Evolutionary conservation across 2,888 invertebrate genomes (phyloP).

Genomic region (Pseudococcus viburni): DNA sequence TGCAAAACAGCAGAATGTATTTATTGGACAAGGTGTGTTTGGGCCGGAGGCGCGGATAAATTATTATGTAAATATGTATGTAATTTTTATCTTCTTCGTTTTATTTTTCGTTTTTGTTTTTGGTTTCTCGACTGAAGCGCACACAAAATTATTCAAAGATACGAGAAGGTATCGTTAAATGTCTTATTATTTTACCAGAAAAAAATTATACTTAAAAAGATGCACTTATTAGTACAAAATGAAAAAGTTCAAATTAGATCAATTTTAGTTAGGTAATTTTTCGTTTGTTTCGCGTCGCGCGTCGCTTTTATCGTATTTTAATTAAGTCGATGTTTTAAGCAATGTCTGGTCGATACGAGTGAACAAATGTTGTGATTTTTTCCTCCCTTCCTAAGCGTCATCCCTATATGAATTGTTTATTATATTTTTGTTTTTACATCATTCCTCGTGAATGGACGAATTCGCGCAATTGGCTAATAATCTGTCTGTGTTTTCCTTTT

Average conservation of each 20-base stretch:
- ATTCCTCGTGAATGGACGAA: slow-evolving; percentile 21
- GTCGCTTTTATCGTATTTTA: neutral
- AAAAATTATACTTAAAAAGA: neutral
- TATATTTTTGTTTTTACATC: neutral
- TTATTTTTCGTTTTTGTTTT: neutral
- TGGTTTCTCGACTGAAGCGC: slow-evolving; percentile 3
- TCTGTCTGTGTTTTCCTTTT: neutral
- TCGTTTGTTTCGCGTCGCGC: slow-evolving; percentile 10
- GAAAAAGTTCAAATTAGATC: slow-evolving; percentile 11
- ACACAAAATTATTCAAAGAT: neutral
- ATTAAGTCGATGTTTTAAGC: slow-evolving; percentile 37
- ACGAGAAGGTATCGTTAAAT: slow-evolving; percentile 38
- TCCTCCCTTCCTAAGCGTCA: neutral
- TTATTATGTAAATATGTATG: slow-evolving; percentile 48
- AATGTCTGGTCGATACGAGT: slow-evolving; percentile 32
- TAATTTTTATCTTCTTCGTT: slow-evolving; percentile 37
- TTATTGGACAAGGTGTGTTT: slow-evolving; percentile 8
- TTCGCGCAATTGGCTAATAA: slow-evolving; percentile 40
- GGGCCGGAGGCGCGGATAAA: slow-evolving; percentile 38
- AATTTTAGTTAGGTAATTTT: slow-evolving; percentile 14
- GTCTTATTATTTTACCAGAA: neutral
- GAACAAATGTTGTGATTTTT: slow-evolving; percentile 37
- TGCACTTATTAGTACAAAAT: slow-evolving; percentile 35
- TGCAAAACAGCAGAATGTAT: neutral
- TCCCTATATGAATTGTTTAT: neutral